Percentiles rank a stretch among this genome's conserved stretches.
Evolutionary conservation across 2,888 invertebrate species (phyloP).

Genomic region (Chymomyza procnemis): DNA sequence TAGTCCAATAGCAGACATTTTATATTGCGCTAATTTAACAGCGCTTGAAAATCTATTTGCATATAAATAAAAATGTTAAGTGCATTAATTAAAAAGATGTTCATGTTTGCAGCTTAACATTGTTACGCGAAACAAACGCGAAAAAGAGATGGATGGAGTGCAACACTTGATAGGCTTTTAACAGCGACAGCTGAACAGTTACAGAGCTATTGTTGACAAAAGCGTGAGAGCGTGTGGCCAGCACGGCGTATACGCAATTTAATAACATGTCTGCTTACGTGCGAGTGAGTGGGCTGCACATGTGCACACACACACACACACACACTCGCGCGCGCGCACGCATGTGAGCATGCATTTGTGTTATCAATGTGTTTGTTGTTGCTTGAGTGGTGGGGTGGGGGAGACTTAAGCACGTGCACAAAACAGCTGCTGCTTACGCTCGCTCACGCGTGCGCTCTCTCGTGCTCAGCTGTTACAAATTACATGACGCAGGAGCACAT

Average conservation of each 20-base stretch:
- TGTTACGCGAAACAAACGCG: too few relatives aligned
- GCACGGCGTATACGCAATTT: slow-evolving; percentile 49
- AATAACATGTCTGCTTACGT: neutral
- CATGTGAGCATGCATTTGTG: too few relatives aligned
- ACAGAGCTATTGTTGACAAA: slow-evolving; percentile 3
- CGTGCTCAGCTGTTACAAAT: neutral
- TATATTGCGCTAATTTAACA: slow-evolving; percentile 2
- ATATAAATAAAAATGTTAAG: slow-evolving; percentile 6
- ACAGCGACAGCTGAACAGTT: neutral
- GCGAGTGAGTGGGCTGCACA: slow-evolving; percentile 11
- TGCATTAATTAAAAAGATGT: neutral
- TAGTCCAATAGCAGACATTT: neutral
- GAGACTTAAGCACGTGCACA: neutral
- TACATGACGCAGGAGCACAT: neutral
- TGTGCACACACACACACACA: slow-evolving; percentile 27
- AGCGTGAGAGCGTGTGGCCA: slow-evolving; percentile 23
- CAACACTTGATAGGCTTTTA: neutral
- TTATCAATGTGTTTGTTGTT: too few relatives aligned
- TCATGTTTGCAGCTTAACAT: neutral
- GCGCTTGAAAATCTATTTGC: neutral
- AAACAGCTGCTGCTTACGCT: neutral
- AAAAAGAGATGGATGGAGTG: too few relatives aligned
- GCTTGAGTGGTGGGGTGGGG: too few relatives aligned
- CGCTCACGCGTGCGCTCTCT: neutral
- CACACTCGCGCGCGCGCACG: too few relatives aligned